phyloP scores from a whole-genome alignment of 2,113 vertebrate genomes.

The Megaceryle torquata region DNA sequence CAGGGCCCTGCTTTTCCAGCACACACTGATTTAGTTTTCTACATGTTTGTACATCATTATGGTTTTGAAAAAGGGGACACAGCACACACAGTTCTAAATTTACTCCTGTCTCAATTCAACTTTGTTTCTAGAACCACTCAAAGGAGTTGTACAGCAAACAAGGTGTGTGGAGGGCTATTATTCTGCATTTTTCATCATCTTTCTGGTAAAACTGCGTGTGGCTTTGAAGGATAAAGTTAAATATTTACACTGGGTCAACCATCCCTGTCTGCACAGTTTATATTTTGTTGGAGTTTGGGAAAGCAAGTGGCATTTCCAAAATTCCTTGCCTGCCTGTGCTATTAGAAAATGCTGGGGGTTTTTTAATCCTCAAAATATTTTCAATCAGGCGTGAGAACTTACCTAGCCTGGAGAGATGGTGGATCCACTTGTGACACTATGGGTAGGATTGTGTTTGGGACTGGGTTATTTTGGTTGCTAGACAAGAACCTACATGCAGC shows the following conservation, averaged over 20 bases:
- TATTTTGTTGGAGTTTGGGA: slow-evolving; percentile 31
- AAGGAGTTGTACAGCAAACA: neutral
- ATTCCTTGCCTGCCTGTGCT: neutral
- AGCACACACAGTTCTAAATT: neutral
- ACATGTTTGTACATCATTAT: neutral
- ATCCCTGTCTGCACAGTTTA: slow-evolving; percentile 8
- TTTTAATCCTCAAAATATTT: neutral
- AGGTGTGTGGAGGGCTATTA: neutral
- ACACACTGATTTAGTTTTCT: neutral
- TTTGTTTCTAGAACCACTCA: neutral
- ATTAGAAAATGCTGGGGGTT: neutral
- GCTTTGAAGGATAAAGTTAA: slow-evolving; percentile 46
- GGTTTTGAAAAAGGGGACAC: neutral
- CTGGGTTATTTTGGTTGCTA: neutral
- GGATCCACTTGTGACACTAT: neutral
- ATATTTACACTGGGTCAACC: slow-evolving; percentile 51
- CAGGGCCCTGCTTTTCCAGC: neutral
- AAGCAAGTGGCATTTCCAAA: neutral
- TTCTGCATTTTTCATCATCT: slow-evolving; percentile 13
- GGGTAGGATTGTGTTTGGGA: neutral
- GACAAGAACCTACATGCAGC: neutral
- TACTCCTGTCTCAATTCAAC: neutral
- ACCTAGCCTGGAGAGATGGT: neutral
- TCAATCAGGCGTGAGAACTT: neutral
- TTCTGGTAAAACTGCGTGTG: slow-evolving; percentile 7